Percentiles rank a stretch among this genome's conserved stretches.
Evolutionary conservation across 2,888 invertebrate genomes (phyloP).

Genomic region (Drosophila merina): DNA sequence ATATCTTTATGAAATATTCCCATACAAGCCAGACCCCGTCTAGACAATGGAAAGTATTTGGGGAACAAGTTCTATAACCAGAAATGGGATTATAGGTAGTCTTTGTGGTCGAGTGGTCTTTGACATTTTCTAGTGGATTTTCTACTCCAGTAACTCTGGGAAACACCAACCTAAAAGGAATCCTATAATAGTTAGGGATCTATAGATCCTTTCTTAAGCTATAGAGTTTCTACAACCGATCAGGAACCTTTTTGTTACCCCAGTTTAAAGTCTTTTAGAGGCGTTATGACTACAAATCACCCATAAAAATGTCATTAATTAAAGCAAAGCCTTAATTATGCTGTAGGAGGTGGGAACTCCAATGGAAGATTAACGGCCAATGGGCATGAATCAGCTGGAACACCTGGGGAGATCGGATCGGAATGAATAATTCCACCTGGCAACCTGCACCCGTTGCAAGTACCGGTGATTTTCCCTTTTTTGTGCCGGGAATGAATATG

Average conservation of each 20-base stretch:
- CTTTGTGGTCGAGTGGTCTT: no score
- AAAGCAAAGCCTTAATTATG: background rate
- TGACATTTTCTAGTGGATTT: no score
- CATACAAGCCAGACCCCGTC: background rate
- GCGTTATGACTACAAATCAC: background rate
- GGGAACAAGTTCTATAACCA: background rate
- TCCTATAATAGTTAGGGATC: no score
- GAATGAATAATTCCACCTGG: conserved; percentile 26
- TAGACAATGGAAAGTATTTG: background rate
- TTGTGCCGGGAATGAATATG: conserved; percentile 4
- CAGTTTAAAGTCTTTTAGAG: background rate
- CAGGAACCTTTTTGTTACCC: background rate
- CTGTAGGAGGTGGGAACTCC: background rate
- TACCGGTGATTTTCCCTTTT: background rate
- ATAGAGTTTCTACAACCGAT: no score
- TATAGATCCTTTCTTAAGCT: no score
- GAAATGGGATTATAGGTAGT: background rate
- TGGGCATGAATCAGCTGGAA: conserved; percentile 9
- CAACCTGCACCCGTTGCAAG: background rate
- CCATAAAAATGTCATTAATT: background rate
- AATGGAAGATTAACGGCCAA: background rate
- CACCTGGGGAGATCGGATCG: background rate
- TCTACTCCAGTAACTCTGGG: no score
- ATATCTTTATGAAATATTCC: no score
- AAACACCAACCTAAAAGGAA: no score